These are phyloP conservation scores for Hemaris fuciformis DNA, from an alignment of 2,888 invertebrate species.

Conservation along the genomic window DNA sequence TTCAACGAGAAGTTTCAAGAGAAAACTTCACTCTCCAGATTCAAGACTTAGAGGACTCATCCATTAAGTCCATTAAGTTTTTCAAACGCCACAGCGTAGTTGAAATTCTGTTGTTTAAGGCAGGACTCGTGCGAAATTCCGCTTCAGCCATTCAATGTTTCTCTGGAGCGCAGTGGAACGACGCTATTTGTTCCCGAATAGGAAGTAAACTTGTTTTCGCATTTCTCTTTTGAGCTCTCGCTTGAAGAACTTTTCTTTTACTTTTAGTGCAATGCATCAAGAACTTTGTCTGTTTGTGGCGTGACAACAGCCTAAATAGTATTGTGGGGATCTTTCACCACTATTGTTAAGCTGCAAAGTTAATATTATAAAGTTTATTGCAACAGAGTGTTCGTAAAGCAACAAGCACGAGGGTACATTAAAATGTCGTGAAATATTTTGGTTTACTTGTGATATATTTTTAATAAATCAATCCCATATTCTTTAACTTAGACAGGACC, in stretches of 20 bases:
- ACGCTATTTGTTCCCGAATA: conserved; percentile 65
- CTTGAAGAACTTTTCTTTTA: conserved; percentile 47
- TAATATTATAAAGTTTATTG: not conserved
- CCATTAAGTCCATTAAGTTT: not conserved
- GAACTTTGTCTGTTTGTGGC: conserved; percentile 31
- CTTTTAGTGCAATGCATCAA: conserved; percentile 48
- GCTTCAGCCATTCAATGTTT: conserved; percentile 29
- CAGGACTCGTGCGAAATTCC: conserved; percentile 12
- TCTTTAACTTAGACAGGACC: too few relatives aligned
- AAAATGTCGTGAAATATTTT: too few relatives aligned
- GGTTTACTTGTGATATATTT: too few relatives aligned
- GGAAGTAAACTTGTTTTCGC: conserved; percentile 64
- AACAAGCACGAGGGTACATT: too few relatives aligned
- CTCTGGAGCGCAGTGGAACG: conserved; percentile 42
- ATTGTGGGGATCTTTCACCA: conserved; percentile 19
- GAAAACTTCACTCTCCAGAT: not conserved
- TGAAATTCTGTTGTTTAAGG: not conserved
- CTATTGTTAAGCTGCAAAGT: not conserved
- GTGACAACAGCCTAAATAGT: conserved; percentile 30
- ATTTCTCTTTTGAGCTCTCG: conserved; percentile 49
- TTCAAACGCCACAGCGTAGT: not conserved
- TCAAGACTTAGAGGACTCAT: not conserved
- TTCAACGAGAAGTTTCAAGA: not conserved
- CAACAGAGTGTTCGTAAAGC: not conserved
- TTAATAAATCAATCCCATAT: too few relatives aligned